A percentile compares a stretch with the other conserved stretches of the same genome.
Conservation (phyloP, 2,797 vertebrate species). For the Amphiprion clarkii region DNA sequence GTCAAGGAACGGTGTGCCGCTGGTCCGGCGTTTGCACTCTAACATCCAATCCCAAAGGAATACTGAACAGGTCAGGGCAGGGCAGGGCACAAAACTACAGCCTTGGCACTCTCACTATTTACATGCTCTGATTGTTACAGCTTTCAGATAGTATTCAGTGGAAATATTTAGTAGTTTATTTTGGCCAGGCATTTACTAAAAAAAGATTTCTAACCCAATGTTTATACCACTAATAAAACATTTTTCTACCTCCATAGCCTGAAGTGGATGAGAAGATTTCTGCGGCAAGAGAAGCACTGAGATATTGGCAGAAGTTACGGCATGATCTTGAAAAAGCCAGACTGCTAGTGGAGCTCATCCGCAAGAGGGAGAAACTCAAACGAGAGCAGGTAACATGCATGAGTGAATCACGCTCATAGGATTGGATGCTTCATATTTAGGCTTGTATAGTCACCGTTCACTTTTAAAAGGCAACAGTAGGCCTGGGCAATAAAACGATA, state of each 20-base stretch:
- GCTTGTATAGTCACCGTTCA: background rate
- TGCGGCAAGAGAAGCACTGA: conserved; percentile 93
- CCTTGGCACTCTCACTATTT: background rate
- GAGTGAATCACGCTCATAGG: background rate
- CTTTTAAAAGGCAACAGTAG: background rate
- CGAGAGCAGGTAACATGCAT: conserved; percentile 89
- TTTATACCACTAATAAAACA: conserved; percentile 13
- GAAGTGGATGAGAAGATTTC: conserved; percentile 90
- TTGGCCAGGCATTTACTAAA: too few species aligned
- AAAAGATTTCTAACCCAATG: background rate
- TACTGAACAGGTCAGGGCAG: conserved; percentile 89
- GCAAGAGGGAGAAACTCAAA: conserved; percentile 85
- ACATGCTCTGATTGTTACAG: background rate
- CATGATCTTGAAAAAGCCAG: conserved; percentile 96
- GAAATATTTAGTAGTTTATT: background rate
- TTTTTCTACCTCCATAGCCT: conserved; percentile 78
- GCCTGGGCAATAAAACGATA: too few species aligned
- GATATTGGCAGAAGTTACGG: conserved; percentile 98
- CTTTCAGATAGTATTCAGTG: background rate
- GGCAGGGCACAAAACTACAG: background rate
- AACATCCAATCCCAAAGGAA: conserved; percentile 91
- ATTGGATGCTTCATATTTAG: background rate
- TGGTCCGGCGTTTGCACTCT: conserved; percentile 93
- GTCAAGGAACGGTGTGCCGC: conserved; percentile 94
- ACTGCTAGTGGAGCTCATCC: conserved; percentile 95